Conservation (phyloP, 2,113 vertebrate genomes). For the Muscicapa adusta region DNA sequence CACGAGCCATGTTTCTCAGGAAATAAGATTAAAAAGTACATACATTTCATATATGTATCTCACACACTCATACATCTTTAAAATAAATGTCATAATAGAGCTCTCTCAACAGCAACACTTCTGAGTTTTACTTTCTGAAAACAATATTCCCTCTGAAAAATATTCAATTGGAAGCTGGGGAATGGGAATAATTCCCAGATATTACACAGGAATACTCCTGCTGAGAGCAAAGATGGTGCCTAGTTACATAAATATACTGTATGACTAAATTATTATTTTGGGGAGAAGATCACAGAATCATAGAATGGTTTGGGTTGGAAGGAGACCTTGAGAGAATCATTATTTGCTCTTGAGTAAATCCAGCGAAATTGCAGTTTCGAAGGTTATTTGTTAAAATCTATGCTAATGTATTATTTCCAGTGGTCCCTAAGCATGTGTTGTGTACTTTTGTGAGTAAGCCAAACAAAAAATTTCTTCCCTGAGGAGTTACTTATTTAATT, state of each 20-base stretch:
- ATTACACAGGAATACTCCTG: neutral
- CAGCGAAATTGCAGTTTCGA: neutral
- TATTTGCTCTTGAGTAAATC: neutral
- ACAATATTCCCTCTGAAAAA: neutral
- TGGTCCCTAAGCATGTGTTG: neutral
- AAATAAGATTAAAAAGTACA: neutral
- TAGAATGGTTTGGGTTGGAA: neutral
- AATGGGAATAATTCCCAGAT: neutral
- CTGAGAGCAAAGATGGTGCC: neutral
- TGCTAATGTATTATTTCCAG: neutral
- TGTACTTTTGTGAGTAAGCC: neutral
- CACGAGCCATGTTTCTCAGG: neutral
- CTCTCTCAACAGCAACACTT: neutral
- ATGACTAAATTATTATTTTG: neutral
- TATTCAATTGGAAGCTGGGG: neutral
- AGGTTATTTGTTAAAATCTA: neutral
- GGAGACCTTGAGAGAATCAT: neutral
- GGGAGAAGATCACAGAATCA: neutral
- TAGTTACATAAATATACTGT: neutral
- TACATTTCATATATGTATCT: neutral
- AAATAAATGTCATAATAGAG: neutral
- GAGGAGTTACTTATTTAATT: neutral
- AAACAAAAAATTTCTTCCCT: neutral
- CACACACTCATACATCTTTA: neutral
- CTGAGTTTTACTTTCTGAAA: neutral